phyloP scores from a whole-genome alignment of 2,888 invertebrate species.

The Drosophila pseudotakahashii region DNA sequence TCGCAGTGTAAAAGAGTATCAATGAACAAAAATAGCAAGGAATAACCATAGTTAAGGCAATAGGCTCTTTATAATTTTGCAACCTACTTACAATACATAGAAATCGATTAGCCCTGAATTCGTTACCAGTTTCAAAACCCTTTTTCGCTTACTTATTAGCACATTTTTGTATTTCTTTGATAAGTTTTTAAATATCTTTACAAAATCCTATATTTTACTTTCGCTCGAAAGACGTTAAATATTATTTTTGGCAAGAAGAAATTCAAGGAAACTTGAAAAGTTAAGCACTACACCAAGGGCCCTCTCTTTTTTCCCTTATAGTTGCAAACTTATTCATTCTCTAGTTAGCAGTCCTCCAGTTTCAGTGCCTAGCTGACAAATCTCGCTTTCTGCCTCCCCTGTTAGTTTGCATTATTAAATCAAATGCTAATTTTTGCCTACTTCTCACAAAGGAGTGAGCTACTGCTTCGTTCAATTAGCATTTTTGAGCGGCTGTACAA shows the following conservation, averaged over 20 bases:
- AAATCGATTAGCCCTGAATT: too few relatives aligned
- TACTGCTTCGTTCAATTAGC: constrained; percentile 49
- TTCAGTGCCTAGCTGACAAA: constrained; percentile 1
- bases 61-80: too few relatives aligned
- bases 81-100: too few relatives aligned
- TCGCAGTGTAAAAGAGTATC: too few relatives aligned
- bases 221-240: neutral
- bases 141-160: too few relatives aligned
- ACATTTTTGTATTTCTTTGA: too few relatives aligned
- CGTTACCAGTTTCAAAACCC: too few relatives aligned
- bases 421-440: constrained; percentile 53
- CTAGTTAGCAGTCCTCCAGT: neutral
- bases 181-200: too few relatives aligned
- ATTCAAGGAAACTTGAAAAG: neutral
- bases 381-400: constrained; percentile 3
- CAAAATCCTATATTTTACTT: too few relatives aligned
- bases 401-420: constrained; percentile 54
- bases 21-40: too few relatives aligned
- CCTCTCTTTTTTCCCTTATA: too few relatives aligned
- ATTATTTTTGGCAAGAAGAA: neutral
- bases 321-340: neutral
- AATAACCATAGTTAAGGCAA: too few relatives aligned
- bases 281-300: neutral
- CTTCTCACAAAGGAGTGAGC: constrained; percentile 14
- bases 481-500: constrained; percentile 35